Percentiles rank a stretch among this genome's conserved stretches.
These are phyloP conservation scores for Lithodes maja DNA, from an alignment of 2,888 invertebrate species.

Conservation along the genomic window DNA sequence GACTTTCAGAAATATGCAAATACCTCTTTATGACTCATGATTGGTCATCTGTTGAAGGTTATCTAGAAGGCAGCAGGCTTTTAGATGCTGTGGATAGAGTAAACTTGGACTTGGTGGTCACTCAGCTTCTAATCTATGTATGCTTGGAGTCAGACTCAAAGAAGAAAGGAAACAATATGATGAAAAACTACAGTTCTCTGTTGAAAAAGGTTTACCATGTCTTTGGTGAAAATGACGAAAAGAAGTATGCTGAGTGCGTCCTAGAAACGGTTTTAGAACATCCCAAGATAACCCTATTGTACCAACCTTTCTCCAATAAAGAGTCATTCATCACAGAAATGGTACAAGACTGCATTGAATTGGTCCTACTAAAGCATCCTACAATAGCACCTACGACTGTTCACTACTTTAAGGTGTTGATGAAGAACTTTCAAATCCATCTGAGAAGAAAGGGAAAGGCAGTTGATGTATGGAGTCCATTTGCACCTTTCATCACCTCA, in stretches of 20 bases:
- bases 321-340: conserved; percentile 15
- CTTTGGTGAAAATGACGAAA: conserved; percentile 13
- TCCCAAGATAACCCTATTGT: conserved; percentile 10
- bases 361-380: conserved; percentile 38
- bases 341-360: conserved; percentile 28
- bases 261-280: conserved; percentile 45
- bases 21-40: conserved; percentile 44
- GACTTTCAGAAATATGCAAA: conserved; percentile 37
- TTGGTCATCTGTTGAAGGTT: conserved; percentile 28
- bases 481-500: conserved; percentile 43
- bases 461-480: conserved; percentile 25
- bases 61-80: conserved; percentile 18
- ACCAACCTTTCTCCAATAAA: conserved; percentile 32
- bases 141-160: conserved; percentile 20
- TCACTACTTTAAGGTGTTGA: conserved; percentile 41
- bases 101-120: conserved; percentile 30
- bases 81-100: neutral
- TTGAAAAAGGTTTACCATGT: conserved; percentile 27
- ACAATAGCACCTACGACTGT: neutral
- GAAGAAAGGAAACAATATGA: neutral
- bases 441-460: neutral
- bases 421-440: conserved; percentile 12
- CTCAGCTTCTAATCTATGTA: conserved; percentile 43
- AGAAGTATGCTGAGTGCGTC: neutral
- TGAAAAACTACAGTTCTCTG: conserved; percentile 22